Evolutionary conservation across 2,888 invertebrate species (phyloP).

Genomic region (Spilarctia lutea): DNA sequence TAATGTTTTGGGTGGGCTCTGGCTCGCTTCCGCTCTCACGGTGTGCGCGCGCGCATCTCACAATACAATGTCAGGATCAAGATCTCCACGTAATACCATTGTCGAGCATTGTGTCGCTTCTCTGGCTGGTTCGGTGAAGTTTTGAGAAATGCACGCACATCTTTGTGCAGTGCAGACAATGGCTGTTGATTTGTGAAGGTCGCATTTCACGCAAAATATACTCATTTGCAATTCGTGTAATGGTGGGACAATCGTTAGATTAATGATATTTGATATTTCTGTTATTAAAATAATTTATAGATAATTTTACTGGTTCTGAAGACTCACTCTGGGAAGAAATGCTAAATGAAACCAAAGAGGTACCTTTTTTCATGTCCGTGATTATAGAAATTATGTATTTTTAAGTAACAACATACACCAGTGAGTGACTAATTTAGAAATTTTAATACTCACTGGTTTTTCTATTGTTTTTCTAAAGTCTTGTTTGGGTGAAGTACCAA

Average conservation of each 20-base stretch:
- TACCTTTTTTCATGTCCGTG: too few relatives aligned
- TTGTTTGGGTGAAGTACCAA: background rate
- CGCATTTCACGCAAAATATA: background rate
- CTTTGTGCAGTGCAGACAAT: slow-evolving; percentile 10
- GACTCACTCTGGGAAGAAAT: too few relatives aligned
- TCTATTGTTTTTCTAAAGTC: too few relatives aligned
- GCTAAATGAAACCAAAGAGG: too few relatives aligned
- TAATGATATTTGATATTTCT: background rate
- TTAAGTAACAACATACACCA: too few relatives aligned
- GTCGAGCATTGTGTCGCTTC: slow-evolving; percentile 22
- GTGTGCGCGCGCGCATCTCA: slow-evolving; percentile 19
- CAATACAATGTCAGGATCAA: slow-evolving; percentile 47
- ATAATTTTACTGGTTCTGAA: too few relatives aligned
- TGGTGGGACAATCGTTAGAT: background rate
- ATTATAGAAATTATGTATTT: too few relatives aligned
- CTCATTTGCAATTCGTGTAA: background rate
- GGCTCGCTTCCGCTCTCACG: slow-evolving; percentile 30
- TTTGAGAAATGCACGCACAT: slow-evolving; percentile 34
- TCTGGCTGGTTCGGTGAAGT: slow-evolving; percentile 19
- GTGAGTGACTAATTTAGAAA: too few relatives aligned
- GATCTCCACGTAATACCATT: slow-evolving; percentile 37
- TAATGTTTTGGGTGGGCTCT: slow-evolving; percentile 20
- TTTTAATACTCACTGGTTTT: too few relatives aligned
- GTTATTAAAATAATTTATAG: too few relatives aligned
- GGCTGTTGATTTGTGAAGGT: slow-evolving; percentile 10